phyloP scores from a whole-genome alignment of 2,113 vertebrate species.

The Brachionichthys hirsutus region DNA sequence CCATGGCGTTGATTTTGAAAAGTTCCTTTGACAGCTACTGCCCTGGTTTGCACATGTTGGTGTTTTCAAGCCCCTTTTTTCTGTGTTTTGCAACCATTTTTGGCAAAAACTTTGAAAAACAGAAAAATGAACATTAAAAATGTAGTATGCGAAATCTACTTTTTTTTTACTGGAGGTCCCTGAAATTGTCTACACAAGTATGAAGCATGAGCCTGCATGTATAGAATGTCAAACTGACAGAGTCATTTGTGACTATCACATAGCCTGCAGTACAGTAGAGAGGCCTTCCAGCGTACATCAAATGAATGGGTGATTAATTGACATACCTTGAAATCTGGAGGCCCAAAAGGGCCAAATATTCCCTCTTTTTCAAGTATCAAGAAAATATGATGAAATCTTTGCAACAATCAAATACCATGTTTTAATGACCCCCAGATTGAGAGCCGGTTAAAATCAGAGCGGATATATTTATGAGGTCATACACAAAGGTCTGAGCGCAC shows the following conservation, averaged over 20 bases:
- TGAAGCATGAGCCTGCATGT: constrained; percentile 31
- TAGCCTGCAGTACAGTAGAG: constrained; percentile 1
- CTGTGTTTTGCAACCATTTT: too few relatives aligned
- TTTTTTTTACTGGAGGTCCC: too few relatives aligned
- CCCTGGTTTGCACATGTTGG: too few relatives aligned
- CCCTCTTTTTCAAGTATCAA: constrained; percentile 33
- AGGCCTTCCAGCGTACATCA: constrained; percentile 13
- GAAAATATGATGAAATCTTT: constrained; percentile 42
- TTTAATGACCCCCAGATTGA: constrained; percentile 44
- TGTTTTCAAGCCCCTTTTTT: too few relatives aligned
- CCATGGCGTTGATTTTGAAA: too few relatives aligned
- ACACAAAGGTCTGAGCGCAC: constrained; percentile 8
- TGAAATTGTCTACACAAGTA: not conserved
- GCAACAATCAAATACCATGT: constrained; percentile 22
- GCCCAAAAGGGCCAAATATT: constrained; percentile 23
- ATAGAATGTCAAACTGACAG: constrained; percentile 14
- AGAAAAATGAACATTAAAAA: too few relatives aligned
- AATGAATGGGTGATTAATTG: constrained; percentile 31
- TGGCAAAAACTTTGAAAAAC: too few relatives aligned
- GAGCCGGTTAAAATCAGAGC: constrained; percentile 4
- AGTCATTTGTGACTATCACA: constrained; percentile 27
- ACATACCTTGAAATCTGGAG: constrained; percentile 26
- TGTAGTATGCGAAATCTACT: not conserved
- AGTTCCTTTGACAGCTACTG: too few relatives aligned
- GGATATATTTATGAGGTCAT: constrained; percentile 26